Evolutionary conservation across 2,888 invertebrate genomes (phyloP), one percentile per base, ranked within the genome.

Genomic region (Baronia brevicornis): DNA sequence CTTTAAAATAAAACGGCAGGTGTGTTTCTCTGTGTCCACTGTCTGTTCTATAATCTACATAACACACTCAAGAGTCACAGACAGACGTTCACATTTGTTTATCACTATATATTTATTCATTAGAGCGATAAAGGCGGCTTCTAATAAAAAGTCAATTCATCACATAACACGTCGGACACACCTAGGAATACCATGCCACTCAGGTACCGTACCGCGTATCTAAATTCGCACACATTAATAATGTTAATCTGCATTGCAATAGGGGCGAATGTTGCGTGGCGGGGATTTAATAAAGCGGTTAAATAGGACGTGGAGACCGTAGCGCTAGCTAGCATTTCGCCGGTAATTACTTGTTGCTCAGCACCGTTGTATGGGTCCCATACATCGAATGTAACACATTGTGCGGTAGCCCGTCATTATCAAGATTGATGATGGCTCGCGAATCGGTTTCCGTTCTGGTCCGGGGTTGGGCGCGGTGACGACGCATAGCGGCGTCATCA

Each of bases 351-450:
- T 36, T 22, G 32, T 30, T 33, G 37, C 26, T 28, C 25, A 30
- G 37, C 36, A 38, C 46, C 48, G 46, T 46, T 46, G 46, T 37
- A 33, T 25, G 36, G 36, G 36, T 36, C 27, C 34, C 38, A 33
- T 37, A 40, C 34, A 37, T 41, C 39, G 38, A 34, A 36, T 32
- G 31, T 32, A 32, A 36, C 24, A 32, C 36, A 36, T 32, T 36
- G 25, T 34, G 36, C 39, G 37, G 48, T 29, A 43, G 45, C 39
- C 39, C 25, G 38, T 47, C 43, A 46, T 46, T 44, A 46, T 31
- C 9, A 42, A 49, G 49, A 51, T 44, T 39, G 45, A 49, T 43
- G n/a, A n/a, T 32, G 38, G 44, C 19, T 33, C 39, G 43, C 41
- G 32, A 32, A 35, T 34, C 33, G 21, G 13, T 21, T 19, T 14